Percentiles rank a stretch among this genome's conserved stretches.
These are phyloP conservation scores for Sebastes oblongus DNA, from an alignment of 2,797 vertebrate genomes.

Conservation along the genomic window DNA sequence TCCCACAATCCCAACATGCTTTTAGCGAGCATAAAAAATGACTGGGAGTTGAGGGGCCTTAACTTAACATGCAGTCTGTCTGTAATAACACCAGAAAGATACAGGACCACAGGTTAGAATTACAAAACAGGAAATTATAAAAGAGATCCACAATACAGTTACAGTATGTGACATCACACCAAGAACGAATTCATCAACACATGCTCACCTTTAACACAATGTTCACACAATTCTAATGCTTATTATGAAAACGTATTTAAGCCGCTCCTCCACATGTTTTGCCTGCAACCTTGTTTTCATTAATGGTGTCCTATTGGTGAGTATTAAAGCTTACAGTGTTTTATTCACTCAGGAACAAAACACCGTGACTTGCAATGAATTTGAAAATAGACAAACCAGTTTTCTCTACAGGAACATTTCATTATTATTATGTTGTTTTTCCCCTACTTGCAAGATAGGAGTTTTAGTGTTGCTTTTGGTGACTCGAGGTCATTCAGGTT, in stretches of 20 bases:
- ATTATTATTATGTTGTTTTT: not conserved
- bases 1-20: not conserved
- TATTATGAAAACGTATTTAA: not conserved
- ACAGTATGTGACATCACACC: not conserved
- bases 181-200: not conserved
- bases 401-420: too few species aligned
- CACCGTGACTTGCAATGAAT: not conserved
- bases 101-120: not conserved
- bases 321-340: not conserved
- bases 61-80: not conserved
- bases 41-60: too few species aligned
- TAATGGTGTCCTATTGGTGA: not conserved
- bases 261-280: not conserved
- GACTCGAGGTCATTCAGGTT: not conserved
- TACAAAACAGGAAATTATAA: not conserved
- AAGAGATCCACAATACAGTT: not conserved
- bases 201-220: not conserved
- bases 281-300: not conserved
- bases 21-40: not conserved
- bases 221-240: not conserved
- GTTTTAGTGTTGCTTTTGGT: not conserved
- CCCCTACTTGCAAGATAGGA: not conserved
- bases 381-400: not conserved
- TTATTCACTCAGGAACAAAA: not conserved
- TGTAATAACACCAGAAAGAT: not conserved